A percentile compares a stretch with the other conserved stretches of the same genome.
These are phyloP conservation scores for Phengaris alcon DNA, from an alignment of 2,888 invertebrate species.

Conservation along the genomic window DNA sequence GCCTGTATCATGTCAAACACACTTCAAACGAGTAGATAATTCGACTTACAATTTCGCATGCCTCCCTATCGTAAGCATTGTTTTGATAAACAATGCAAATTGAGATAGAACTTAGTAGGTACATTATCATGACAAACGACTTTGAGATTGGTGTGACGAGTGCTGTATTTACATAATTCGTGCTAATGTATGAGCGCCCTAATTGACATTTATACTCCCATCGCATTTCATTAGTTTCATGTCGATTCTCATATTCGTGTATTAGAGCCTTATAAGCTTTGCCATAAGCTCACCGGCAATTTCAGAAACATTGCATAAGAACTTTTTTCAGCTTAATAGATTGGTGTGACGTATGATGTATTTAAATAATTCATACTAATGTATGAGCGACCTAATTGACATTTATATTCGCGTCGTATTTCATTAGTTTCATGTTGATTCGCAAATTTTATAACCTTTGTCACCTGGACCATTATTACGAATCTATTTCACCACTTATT, in stretches of 20 bases:
- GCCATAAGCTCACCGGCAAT: background rate
- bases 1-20: background rate
- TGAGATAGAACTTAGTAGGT: conserved; percentile 32
- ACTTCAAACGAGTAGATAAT: conserved; percentile 2
- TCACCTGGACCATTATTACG: no score
- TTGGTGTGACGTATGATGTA: background rate
- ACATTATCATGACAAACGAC: conserved; percentile 33
- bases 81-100: conserved; percentile 33
- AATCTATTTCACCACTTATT: no score
- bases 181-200: conserved; percentile 20
- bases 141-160: conserved; percentile 28
- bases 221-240: conserved; percentile 17
- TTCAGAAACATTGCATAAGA: no score
- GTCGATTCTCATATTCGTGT: background rate
- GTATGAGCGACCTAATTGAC: conserved; percentile 27
- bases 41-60: background rate
- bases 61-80: conserved; percentile 10
- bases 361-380: conserved; percentile 31
- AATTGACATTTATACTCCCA: conserved; percentile 30
- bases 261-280: background rate
- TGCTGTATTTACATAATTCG: conserved; percentile 33
- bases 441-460: background rate
- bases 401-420: conserved; percentile 27
- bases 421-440: background rate
- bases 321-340: no score